Evolutionary conservation across 2,888 invertebrate species (phyloP), one percentile per base, ranked within the genome.

Genomic region (Drosophila siamana): DNA sequence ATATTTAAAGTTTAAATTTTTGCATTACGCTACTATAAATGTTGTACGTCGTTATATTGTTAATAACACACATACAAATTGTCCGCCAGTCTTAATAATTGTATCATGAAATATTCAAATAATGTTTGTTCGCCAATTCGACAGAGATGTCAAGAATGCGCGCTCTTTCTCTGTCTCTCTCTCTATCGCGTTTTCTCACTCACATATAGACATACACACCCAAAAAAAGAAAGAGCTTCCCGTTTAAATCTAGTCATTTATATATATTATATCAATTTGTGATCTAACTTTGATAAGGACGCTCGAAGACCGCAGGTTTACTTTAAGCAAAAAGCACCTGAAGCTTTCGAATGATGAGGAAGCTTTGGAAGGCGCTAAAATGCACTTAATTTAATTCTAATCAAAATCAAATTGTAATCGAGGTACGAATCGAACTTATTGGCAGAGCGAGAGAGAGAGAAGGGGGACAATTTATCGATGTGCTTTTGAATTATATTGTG

Each of bases 41-140:
- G 84, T 86, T 80, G 69, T 63, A 71, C 52, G 59, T 76, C 57
- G 59, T 76, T 83, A 51, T 61, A 69, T 40, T 69, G 70, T 74
- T 72, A 54, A 55, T 61, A 61, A 54, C 41, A n/a, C n/a, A 33
- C 9, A 28, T 4, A 33, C 33, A 13, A 44, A 46, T 61, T 55
- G 61, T 55, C 61, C 43, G 61, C 56, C 36, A 61, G 28, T 36
- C 33, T 16, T 16, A 26, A 46, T n/a, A 24, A 24, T 26, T 22
- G 28, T 22, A 19, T 7, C 15, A 46, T 11, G 8, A 24, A 28
- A 52, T 26, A 26, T 26, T 16, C 15, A 38, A 11, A 51, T 28
- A 40, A 41, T 30, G 16, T 41, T 30, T 6, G 40, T 28, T 41
- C 56, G 16, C 36, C 55, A 38, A 38, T 40, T 28, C 44, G 56